Base-by-base conservation (phyloP, 2,797 vertebrate species). In the Threskiornis aethiopicus region DNA sequence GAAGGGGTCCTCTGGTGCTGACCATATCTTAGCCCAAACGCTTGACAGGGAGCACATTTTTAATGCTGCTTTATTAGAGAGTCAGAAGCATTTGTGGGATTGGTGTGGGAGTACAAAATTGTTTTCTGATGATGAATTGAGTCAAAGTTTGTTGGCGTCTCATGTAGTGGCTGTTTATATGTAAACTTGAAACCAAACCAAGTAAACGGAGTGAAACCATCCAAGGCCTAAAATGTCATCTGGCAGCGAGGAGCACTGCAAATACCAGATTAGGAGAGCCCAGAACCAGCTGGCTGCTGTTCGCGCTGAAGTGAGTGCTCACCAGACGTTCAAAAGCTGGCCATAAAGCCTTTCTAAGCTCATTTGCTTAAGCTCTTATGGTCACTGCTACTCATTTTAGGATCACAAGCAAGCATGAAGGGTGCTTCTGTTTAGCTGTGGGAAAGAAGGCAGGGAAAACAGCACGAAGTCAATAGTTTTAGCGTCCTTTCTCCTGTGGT, bases 61-160 rank as follows among this genome's bases (percentile, higher is more conserved):
- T 87, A 67, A 85, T 18, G 67, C 67, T 91, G 84, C 55, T 75
- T 97, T 90, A 84, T 71, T 87, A 67, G 90, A 90, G 73, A 96
- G 93, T 95, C 94, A 93, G 76, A 97, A 78, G 87, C 75, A 47
- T 96, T 93, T 95, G 86, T 79, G 89, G 90, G 90, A 71, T 92
- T 85, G 66, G 89, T 83, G 97, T 97, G 96, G 94, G 97, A 95
- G 96, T 61, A 73, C 22, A 41, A 77, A 96, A 87, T 95, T 78
- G 35, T 73, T 96, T 96, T 97, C 75, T 83, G 85, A 96, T 96
- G 95, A 98, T 86, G 82, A 95, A 66, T 4, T 70, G 92, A 96
- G 84, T 76, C 86, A 59, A 46, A 83, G 91, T 84, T 87, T 92
- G 76, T 42, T 96, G 93, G 94, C 75, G 3, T 95, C 59, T 61